Evolutionary conservation across 1,140 invertebrate species (phyloP), one percentile per base, ranked within the genome.

Genomic region (Megalopta genalis): DNA sequence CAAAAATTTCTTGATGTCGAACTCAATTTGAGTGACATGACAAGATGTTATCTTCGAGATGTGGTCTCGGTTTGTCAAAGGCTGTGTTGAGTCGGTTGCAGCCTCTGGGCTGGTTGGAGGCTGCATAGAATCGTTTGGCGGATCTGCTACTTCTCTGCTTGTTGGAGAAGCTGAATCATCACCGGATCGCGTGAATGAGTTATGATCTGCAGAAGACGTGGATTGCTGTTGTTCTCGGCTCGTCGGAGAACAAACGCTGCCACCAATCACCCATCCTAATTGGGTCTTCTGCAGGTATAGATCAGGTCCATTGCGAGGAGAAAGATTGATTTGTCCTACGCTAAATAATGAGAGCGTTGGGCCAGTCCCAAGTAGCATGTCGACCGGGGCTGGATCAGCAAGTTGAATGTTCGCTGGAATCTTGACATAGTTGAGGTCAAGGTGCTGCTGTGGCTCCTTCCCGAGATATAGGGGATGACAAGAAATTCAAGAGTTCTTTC

Each of bases 301-400:
- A 27, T 80, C 65, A 1, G 23, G 18, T 2, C 60, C 73, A 8
- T 60, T 8, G 2, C 10, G 37, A 16, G 23, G 16, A 0, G 77
- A 69, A 0, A 80, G 39, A 23, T 80, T 21, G 0, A 80, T 68
- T 39, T 80, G 77, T 6, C 77, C 69, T 0, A 80, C 42, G 8
- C 63, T 42, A 1, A 80, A 37, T 7, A 74, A 16, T 1, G 77
- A 73, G 5, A 80, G 18, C 18, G 77, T 39, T 16, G 39, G 25
- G 16, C 77, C 69, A 2, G 70, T 1, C 2, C 77, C 64, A 0
- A 74, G 8, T 9, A 74, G 37, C 8, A 80, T 0, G 12, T 80
- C 70, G 8, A 79, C 60, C 0, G 54, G 23, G 1, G 42, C 27
- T 8, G 77, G 59, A 49, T 80, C 77, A 7, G 77, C 77, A 8